Evolutionary conservation across 2,888 invertebrate species (phyloP).

Genomic region (Itoplectis maculator): DNA sequence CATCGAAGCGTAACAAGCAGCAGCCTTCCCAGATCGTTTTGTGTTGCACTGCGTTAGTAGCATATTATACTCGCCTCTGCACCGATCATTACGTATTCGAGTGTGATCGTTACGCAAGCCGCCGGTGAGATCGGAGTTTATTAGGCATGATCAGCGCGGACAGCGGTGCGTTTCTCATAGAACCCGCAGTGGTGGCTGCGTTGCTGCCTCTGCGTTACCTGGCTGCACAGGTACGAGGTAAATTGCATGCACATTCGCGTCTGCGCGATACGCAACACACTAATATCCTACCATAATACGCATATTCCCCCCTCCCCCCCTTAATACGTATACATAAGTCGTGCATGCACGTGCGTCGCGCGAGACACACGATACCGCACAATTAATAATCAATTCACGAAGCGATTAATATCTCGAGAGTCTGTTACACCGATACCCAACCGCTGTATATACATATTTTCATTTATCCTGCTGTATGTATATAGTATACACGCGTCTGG

Average conservation of each 20-base stretch:
- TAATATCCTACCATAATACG: background rate
- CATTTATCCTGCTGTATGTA: background rate
- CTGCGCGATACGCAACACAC: conserved; percentile 1
- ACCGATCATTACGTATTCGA: conserved; percentile 45
- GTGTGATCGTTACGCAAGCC: conserved; percentile 47
- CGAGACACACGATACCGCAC: conserved; percentile 64
- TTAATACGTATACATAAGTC: conserved; percentile 7
- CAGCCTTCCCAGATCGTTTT: conserved; percentile 50
- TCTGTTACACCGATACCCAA: conserved; percentile 10
- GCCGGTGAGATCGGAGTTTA: conserved; percentile 47
- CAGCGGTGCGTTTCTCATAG: conserved; percentile 18
- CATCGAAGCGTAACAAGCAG: conserved; percentile 28
- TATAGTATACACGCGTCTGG: conserved; percentile 23
- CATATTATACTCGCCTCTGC: conserved; percentile 14
- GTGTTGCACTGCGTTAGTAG: conserved; percentile 25
- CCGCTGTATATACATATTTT: conserved; percentile 2
- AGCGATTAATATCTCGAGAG: conserved; percentile 68
- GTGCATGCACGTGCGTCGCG: conserved; percentile 33
- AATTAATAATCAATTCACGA: conserved; percentile 73
- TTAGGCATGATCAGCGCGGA: conserved; percentile 40
- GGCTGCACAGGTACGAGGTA: background rate
- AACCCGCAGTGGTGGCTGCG: background rate
- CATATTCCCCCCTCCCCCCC: background rate
- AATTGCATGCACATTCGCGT: too few species aligned
- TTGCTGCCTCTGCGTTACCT: conserved; percentile 16